Evolutionary conservation across 2,888 invertebrate species (phyloP), one percentile per base, ranked within the genome.

Genomic region (Diarsia mendica): DNA sequence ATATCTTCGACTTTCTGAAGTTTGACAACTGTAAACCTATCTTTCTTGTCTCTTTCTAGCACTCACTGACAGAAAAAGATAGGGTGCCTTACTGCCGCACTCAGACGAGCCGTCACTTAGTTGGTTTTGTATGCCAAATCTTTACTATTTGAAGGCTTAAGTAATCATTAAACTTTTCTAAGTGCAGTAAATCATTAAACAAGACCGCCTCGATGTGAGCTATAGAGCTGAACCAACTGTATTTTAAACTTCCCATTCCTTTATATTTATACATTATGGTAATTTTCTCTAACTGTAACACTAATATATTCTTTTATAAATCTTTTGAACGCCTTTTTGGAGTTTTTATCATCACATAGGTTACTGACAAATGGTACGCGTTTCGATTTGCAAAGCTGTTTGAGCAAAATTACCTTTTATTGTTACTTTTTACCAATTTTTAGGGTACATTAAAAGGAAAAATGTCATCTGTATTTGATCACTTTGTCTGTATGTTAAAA

Each of bases 331-430:
- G 63, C 63, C 44, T n/a, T 63, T n/a, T 44, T 63, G 63, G 63
- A 44, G 63, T 63, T 63, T 44, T 44, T 9, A 60, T 44, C n/a
- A 63, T 63, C 63, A 63, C 63, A 63, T n/a, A 3, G 33, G 33
- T 44, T 44, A 61, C 18, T 39, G 6, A 58, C 8, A 18, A 18
- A 33, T 60, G 44, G 63, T 63, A 4, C 63, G 44, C 15, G 63
- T 23, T 44, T 63, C 20, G 5, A 3, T 61, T 58, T 20, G n/a
- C 18, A 28, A 61, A 13, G 9, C n/a, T 60, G 28, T 60, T 65
- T 55, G 72, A 77, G 77, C 51, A 77, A 72, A 61, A 74, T 48
- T 10, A 39, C 23, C 28, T 48, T 61, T n/a, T n/a, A 15, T n/a
- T 44, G 23, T 23, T 13, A 55, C 13, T 15, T 15, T 58, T 3